Evolutionary conservation across 2,797 vertebrate species (phyloP).

Genomic region (Spondyliosoma cantharus): DNA sequence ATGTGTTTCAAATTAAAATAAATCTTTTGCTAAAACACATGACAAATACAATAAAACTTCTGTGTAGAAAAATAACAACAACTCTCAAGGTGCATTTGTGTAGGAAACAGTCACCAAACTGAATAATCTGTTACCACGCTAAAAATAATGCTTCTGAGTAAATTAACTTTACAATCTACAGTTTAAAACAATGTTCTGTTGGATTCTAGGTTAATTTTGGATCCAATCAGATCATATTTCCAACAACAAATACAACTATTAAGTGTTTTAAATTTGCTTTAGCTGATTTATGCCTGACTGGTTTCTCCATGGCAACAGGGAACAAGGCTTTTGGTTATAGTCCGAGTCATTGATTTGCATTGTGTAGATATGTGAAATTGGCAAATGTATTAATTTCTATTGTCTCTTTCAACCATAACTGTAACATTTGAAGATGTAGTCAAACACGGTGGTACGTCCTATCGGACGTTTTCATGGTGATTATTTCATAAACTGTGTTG

Average conservation of each 20-base stretch:
- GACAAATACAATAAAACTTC: not conserved
- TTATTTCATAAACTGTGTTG: no score
- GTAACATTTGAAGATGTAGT: no score
- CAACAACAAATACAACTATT: not conserved
- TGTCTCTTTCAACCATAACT: no score
- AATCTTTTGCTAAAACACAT: not conserved
- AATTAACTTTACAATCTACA: not conserved
- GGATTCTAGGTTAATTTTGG: not conserved
- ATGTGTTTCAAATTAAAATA: not conserved
- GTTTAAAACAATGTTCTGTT: not conserved
- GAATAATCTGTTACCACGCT: not conserved
- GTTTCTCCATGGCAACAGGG: not conserved
- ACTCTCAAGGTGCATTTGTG: not conserved
- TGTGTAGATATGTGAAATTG: no score
- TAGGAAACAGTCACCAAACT: not conserved
- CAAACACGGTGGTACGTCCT: no score
- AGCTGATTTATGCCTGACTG: not conserved
- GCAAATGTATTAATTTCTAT: no score
- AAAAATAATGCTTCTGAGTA: not conserved
- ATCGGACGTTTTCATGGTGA: no score
- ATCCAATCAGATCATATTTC: not conserved
- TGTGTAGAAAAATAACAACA: not conserved
- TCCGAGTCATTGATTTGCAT: no score
- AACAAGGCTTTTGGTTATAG: no score
- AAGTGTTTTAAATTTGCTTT: not conserved